Base-by-base conservation (phyloP, 1,140 invertebrate genomes). In the Coelopa frigida region DNA sequence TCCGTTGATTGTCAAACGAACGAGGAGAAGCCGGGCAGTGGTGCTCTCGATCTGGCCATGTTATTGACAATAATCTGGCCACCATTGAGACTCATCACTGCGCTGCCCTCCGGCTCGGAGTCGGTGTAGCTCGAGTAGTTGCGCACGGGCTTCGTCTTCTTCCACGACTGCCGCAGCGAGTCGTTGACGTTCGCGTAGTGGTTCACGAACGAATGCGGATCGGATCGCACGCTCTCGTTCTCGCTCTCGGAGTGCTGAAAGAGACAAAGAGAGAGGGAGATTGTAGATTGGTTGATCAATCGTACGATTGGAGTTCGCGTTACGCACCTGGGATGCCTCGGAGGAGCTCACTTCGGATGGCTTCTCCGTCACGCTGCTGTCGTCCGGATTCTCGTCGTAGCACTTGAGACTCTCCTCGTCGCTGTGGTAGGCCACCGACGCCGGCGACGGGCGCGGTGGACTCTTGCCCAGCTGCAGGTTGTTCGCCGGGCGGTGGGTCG, bases 11-110 rank as follows among this genome's bases (percentile, higher is more conserved):
- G 74, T 83, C 81, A 91, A 74, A 97, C 94, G 76, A 98, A 98
- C 11, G 93, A 97, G 15, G 94, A 96, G 71, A 97, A 98, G 21
- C 94, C 94, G 6, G 93, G 92, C 45, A 97, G 70, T 18, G 94
- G 94, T 21, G 93, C 92, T 53, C 94, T 74, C 22, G 91, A 95
- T 55, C 94, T 81, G 32, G 94, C 93, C 85, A 94, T 93, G 72
- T 98, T 98, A 73, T 97, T 96, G 77, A 97, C 87, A 41, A 96
- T 88, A 60, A 98, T 92, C 74, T 95, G 90, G 26, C 93, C 93
- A 42, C 93, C 93, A 72, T 95, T 96, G 31, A 96, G 75, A 74
- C 89, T 94, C 35, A 94, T 85, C 23, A 93, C 89, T 17, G 88
- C 87, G 69, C 87, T 90, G 50, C 89, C 88, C 72, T 93, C 89